These are phyloP conservation scores for Miichthys miiuy DNA, from an alignment of 2,797 vertebrate genomes.

Conservation along the genomic window DNA sequence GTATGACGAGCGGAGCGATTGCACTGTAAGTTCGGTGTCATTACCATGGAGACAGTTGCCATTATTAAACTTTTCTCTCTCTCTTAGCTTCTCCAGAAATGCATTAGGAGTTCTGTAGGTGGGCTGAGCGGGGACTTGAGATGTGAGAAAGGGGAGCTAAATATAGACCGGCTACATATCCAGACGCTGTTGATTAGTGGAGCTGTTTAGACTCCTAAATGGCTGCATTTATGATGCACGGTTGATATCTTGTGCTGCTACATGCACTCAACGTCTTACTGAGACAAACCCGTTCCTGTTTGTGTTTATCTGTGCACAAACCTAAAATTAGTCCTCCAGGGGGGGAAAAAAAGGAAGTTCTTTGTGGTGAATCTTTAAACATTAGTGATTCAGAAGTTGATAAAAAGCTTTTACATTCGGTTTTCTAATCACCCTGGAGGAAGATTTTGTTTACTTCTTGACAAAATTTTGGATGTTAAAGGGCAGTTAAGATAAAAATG, in stretches of 20 bases:
- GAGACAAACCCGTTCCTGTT: neutral
- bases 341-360: neutral
- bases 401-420: constrained; percentile 29
- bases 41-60: constrained; percentile 75
- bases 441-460: neutral
- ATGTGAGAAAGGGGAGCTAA: constrained; percentile 77
- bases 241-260: neutral
- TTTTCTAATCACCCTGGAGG: constrained; percentile 1
- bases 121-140: constrained; percentile 65
- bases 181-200: constrained; percentile 69
- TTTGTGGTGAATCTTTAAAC: constrained; percentile 26
- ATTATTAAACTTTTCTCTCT: constrained; percentile 73
- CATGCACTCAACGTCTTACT: neutral
- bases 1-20: constrained; percentile 1
- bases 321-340: constrained; percentile 18
- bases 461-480: neutral
- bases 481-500: neutral
- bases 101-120: constrained; percentile 64
- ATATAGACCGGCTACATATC: constrained; percentile 69
- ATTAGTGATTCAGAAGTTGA: constrained; percentile 1
- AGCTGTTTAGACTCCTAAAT: constrained; percentile 62
- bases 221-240: constrained; percentile 46
- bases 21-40: constrained; percentile 43
- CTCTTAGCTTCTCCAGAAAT: constrained; percentile 60
- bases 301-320: neutral